Conservation (phyloP, 2,113 vertebrate genomes). For the Aspidoscelis tigris region DNA sequence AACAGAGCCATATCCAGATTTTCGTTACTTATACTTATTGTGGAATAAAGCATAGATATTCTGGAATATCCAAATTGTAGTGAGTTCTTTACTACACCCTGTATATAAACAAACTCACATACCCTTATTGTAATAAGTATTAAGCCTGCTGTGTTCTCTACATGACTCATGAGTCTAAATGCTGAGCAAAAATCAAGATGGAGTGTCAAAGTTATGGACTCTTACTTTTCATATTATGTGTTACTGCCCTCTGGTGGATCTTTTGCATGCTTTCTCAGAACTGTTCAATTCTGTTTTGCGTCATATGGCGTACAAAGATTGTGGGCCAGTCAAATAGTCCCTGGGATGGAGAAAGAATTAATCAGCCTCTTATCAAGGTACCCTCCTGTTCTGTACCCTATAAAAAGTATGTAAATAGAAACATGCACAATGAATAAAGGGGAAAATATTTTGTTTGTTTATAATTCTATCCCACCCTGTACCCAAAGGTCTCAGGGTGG, state of each 20-base stretch:
- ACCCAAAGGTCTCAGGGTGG: too few relatives aligned
- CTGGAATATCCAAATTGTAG: not conserved
- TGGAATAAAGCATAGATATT: too few relatives aligned
- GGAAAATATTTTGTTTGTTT: too few relatives aligned
- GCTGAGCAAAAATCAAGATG: not conserved
- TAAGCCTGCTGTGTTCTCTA: not conserved
- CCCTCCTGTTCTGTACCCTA: too few relatives aligned
- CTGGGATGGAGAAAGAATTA: not conserved
- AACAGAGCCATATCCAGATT: too few relatives aligned
- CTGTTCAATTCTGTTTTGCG: not conserved
- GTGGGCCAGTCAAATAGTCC: not conserved
- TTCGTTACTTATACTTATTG: too few relatives aligned
- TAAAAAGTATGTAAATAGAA: too few relatives aligned
- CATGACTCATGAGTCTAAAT: not conserved
- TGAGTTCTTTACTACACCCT: not conserved
- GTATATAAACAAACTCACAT: too few relatives aligned
- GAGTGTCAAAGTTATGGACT: not conserved
- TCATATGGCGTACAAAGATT: not conserved
- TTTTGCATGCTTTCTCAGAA: not conserved
- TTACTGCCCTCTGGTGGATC: conserved; percentile 26
- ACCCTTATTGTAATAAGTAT: not conserved
- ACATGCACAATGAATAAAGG: too few relatives aligned
- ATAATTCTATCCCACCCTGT: too few relatives aligned
- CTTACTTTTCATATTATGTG: not conserved
- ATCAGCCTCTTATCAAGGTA: not conserved